These are phyloP conservation scores for Emys orbicularis DNA, from an alignment of 2,797 vertebrate species.

Conservation along the genomic window DNA sequence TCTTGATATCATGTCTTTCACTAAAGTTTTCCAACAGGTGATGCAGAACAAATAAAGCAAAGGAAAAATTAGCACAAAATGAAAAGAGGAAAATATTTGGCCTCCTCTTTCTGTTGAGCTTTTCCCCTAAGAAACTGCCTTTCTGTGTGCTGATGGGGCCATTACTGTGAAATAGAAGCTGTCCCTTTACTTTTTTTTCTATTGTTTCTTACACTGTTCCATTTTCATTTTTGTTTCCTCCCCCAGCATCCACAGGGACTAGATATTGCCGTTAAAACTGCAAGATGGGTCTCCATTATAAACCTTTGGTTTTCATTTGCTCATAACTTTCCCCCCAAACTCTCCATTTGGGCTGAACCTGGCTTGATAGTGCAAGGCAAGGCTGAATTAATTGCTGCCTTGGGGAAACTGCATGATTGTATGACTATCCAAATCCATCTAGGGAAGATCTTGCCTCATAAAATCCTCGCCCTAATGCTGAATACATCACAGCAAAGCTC, in stretches of 20 bases:
- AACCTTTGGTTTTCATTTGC: background rate
- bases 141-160: background rate
- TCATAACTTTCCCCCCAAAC: background rate
- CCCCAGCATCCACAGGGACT: background rate
- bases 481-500: background rate
- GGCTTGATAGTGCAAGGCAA: background rate
- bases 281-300: background rate
- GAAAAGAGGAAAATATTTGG: background rate
- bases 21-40: background rate
- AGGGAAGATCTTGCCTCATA: accelerated
- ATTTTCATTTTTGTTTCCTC: background rate
- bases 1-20: background rate
- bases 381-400: background rate
- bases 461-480: background rate
- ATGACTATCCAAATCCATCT: background rate
- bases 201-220: background rate
- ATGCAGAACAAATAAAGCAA: background rate
- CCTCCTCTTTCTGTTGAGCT: background rate
- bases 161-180: background rate
- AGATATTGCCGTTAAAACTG: background rate
- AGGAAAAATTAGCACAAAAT: background rate
- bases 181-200: background rate
- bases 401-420: background rate
- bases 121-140: background rate
- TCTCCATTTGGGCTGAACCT: background rate